These are phyloP conservation scores for Pocota personata DNA, from an alignment of 2,888 invertebrate genomes.

Conservation along the genomic window DNA sequence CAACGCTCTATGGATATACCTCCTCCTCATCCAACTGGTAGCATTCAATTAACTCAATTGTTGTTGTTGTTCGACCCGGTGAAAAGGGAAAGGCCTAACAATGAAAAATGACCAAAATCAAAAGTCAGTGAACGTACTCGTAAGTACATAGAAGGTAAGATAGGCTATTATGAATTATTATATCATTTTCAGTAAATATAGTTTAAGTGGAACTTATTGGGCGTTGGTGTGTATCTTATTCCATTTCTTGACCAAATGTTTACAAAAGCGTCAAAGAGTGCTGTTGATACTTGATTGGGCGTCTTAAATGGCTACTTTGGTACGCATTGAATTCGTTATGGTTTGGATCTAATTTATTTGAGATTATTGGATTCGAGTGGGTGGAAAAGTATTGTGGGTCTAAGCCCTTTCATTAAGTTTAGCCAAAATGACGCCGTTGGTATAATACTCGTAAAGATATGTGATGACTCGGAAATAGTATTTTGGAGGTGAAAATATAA, in stretches of 20 bases:
- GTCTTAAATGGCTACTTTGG: not conserved
- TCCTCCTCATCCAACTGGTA: not conserved
- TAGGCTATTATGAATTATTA: not conserved
- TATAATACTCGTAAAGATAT: no score
- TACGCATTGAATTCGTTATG: not conserved
- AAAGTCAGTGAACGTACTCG: not conserved
- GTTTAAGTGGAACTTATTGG: constrained; percentile 2
- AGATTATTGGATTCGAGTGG: not conserved
- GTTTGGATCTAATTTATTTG: not conserved
- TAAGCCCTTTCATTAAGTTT: not conserved
- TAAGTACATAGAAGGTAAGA: not conserved
- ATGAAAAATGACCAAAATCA: not conserved
- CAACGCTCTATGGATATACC: constrained; percentile 10
- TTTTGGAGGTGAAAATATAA: no score
- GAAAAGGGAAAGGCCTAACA: not conserved
- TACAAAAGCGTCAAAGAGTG: not conserved
- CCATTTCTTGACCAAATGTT: not conserved
- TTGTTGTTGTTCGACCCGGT: not conserved
- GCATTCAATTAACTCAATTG: constrained; percentile 2
- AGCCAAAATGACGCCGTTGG: no score
- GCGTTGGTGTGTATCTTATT: not conserved
- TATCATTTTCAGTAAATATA: not conserved
- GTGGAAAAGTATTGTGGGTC: not conserved
- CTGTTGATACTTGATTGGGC: not conserved
- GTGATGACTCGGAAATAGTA: no score